These are phyloP conservation scores for Chironomus tentans DNA, from an alignment of 2,888 invertebrate genomes.

Conservation along the genomic window DNA sequence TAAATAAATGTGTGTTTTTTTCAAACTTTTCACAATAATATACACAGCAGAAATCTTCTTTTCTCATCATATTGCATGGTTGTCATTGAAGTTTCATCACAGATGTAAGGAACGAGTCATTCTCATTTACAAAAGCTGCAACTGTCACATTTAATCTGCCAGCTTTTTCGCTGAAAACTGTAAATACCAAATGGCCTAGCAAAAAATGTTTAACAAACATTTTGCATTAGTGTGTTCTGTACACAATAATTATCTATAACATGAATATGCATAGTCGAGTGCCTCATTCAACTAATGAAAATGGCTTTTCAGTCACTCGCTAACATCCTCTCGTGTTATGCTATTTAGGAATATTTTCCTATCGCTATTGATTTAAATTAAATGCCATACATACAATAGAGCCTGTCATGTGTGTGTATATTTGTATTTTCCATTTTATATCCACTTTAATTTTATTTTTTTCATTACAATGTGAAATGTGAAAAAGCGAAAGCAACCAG, in stretches of 20 bases:
- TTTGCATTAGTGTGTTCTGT: background rate
- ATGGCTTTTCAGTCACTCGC: background rate
- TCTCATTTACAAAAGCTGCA: too few relatives aligned
- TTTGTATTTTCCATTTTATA: background rate
- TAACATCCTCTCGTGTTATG: background rate
- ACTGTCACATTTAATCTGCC: too few relatives aligned
- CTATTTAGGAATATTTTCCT: background rate
- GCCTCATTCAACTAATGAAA: background rate
- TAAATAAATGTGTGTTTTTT: conserved; percentile 6
- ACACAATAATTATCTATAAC: background rate
- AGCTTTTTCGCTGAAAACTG: background rate
- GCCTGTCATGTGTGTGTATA: too few relatives aligned
- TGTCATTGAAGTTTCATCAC: too few relatives aligned
- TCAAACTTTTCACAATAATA: background rate
- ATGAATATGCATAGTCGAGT: background rate
- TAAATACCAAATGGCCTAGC: background rate
- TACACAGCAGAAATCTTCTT: background rate
- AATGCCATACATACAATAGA: background rate
- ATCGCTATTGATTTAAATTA: conserved; percentile 26
- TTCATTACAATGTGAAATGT: background rate
- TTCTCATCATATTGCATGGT: too few relatives aligned
- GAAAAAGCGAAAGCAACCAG: background rate
- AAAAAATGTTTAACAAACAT: background rate
- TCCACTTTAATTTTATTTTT: background rate
- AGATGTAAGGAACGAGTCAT: too few relatives aligned